These are phyloP conservation scores for Caradrina kadenii DNA, from an alignment of 2,888 invertebrate species.

Conservation along the genomic window DNA sequence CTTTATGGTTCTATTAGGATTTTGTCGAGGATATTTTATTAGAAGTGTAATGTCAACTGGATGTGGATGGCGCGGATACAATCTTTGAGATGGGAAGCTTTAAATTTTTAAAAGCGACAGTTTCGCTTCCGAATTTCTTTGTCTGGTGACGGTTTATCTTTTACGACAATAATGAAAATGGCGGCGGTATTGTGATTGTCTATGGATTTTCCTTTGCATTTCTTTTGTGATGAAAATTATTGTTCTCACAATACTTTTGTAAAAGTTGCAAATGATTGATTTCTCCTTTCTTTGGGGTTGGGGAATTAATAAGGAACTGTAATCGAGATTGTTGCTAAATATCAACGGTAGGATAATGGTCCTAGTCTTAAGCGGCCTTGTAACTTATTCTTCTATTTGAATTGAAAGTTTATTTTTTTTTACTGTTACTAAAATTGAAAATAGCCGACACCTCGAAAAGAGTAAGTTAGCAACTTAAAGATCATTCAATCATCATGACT, in stretches of 20 bases:
- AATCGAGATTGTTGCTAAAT: constrained; percentile 12
- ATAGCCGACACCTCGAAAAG: too few species aligned
- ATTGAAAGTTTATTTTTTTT: not conserved
- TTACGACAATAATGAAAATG: constrained; percentile 50
- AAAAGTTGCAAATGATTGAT: constrained; percentile 2
- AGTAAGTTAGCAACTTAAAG: too few species aligned
- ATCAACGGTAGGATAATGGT: not conserved
- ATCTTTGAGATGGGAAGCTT: constrained; percentile 43
- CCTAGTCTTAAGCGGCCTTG: not conserved
- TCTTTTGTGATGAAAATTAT: constrained; percentile 31
- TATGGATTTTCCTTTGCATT: constrained; percentile 24
- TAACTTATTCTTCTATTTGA: not conserved
- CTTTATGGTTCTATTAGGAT: constrained; percentile 66
- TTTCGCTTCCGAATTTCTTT: constrained; percentile 40
- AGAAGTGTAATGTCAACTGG: constrained; percentile 52
- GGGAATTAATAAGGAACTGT: not conserved
- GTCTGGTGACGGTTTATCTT: constrained; percentile 53
- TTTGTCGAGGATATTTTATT: constrained; percentile 62
- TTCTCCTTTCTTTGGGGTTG: constrained; percentile 6
- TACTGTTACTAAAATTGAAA: too few species aligned
- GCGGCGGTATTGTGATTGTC: constrained; percentile 22
- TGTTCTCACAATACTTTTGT: not conserved
- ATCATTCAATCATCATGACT: too few species aligned
- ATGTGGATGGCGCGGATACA: constrained; percentile 37
- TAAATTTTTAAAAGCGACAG: constrained; percentile 41